A percentile compares a stretch with the other conserved stretches of the same genome.
Evolutionary conservation across 2,113 vertebrate species (phyloP).

Genomic region (Raphicerus campestris): DNA sequence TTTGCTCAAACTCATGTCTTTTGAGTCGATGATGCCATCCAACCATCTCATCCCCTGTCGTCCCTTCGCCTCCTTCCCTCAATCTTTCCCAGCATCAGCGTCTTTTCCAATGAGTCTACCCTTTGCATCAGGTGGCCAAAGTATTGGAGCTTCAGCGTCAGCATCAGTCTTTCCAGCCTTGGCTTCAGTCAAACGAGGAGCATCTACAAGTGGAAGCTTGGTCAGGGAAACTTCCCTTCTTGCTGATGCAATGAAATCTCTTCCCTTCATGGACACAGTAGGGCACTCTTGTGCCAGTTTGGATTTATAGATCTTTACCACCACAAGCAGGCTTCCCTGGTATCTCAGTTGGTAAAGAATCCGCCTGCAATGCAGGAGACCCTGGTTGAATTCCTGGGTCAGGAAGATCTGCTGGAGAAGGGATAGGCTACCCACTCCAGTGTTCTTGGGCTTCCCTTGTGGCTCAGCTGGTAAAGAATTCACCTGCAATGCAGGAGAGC

Average conservation of each 20-base stretch:
- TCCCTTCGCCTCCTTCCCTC: background rate
- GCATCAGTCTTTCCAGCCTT: background rate
- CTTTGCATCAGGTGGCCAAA: background rate
- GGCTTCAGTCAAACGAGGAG: background rate
- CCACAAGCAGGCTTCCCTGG: background rate
- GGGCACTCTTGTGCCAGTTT: background rate
- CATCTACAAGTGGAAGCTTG: background rate
- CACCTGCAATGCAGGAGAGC: fast-evolving
- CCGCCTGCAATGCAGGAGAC: background rate
- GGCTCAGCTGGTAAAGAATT: background rate
- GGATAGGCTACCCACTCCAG: background rate
- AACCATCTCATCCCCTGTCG: background rate
- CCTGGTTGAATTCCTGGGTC: background rate
- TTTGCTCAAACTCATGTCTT: background rate
- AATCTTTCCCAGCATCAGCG: background rate
- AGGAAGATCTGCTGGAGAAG: background rate
- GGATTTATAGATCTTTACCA: background rate
- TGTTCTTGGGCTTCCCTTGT: background rate
- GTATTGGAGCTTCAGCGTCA: background rate
- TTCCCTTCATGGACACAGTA: background rate
- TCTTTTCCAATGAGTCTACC: background rate
- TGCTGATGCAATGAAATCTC: background rate
- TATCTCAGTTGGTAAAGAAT: background rate
- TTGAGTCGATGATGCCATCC: background rate
- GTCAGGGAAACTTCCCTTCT: background rate